Conservation (phyloP, 2,888 invertebrate genomes). For the Epinotia bilunana region DNA sequence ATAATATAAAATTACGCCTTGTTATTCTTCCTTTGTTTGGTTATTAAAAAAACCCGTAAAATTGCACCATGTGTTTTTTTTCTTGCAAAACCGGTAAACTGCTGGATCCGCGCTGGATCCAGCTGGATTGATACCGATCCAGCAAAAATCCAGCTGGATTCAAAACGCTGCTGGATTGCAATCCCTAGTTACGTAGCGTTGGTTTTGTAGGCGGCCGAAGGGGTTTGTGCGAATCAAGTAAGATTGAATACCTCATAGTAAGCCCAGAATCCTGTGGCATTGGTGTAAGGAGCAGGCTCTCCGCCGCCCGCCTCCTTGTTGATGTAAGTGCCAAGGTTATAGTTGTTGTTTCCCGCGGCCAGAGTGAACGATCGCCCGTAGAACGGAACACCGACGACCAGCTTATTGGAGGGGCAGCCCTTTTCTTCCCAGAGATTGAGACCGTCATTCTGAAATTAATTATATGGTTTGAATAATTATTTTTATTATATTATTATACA, state of each 20-base stretch:
- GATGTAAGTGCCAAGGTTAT: slow-evolving; percentile 93
- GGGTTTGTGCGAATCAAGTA: no score
- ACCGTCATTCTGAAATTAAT: slow-evolving; percentile 89
- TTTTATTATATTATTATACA: not conserved
- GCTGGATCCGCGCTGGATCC: no score
- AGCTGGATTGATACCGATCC: no score
- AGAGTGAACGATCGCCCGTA: slow-evolving; percentile 94
- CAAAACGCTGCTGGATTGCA: no score
- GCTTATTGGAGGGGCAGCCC: slow-evolving; percentile 93
- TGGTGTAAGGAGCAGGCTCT: slow-evolving; percentile 92
- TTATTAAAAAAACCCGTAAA: no score
- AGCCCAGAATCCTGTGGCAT: slow-evolving; percentile 93
- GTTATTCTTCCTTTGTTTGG: no score
- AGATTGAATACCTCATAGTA: slow-evolving; percentile 89
- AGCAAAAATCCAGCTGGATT: no score
- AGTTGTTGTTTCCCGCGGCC: slow-evolving; percentile 92
- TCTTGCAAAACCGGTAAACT: no score
- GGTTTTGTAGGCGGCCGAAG: no score
- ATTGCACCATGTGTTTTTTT: no score
- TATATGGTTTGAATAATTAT: not conserved
- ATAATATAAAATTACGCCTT: no score
- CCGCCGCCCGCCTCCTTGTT: slow-evolving; percentile 96
- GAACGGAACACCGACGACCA: slow-evolving; percentile 95
- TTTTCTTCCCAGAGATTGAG: slow-evolving; percentile 94
- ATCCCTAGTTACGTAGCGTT: no score